Evolutionary conservation across 2,113 vertebrate species (phyloP).

Genomic region (Terrapene triunguis): DNA sequence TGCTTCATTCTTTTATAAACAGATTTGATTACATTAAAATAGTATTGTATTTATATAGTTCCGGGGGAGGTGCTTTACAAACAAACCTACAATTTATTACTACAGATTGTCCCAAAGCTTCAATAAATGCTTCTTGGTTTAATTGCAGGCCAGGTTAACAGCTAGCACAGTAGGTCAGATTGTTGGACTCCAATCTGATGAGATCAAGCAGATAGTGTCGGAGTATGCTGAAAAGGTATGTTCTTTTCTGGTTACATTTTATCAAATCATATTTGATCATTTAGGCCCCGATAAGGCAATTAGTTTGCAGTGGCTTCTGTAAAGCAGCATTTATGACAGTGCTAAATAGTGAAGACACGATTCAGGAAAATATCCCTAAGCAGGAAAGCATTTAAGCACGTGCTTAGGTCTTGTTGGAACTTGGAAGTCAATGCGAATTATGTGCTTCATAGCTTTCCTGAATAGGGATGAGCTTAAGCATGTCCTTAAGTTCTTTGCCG

Average conservation of each 20-base stretch:
- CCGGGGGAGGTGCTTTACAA: not conserved
- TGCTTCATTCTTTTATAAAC: not conserved
- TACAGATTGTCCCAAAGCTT: not conserved
- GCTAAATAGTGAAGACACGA: not conserved
- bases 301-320: not conserved
- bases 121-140: not conserved
- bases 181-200: slow-evolving; percentile 93
- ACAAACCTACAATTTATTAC: not conserved
- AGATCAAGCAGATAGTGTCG: slow-evolving; percentile 96
- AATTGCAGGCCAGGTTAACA: slow-evolving; percentile 89
- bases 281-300: not conserved
- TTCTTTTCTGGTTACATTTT: not conserved
- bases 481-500: not conserved
- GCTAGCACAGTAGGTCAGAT: slow-evolving; percentile 96
- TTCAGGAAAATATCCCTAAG: not conserved
- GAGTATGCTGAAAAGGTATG: slow-evolving; percentile 92
- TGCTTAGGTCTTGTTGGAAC: not conserved
- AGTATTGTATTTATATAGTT: not conserved
- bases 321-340: not conserved
- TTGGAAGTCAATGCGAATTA: not conserved
- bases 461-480: not conserved
- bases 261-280: not conserved
- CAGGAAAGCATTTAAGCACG: not conserved
- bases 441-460: not conserved
- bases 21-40: not conserved